Base-by-base conservation (phyloP, 2,113 vertebrate genomes). In the Coregonus clupeaformis region DNA sequence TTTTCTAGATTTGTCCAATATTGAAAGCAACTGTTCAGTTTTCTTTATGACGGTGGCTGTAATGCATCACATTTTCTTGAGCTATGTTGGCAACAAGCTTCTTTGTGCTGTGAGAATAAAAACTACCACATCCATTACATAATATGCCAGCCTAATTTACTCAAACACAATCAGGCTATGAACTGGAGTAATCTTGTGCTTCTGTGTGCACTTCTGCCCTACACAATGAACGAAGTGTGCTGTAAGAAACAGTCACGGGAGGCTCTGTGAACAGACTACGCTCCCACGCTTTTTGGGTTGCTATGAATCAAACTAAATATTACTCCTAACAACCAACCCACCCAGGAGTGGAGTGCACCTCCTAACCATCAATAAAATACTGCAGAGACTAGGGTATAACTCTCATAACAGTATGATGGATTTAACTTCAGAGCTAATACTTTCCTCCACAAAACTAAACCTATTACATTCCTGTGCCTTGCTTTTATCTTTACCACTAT, bases 301-400 rank as follows among this genome's bases (percentile, higher is more conserved):
- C 64, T 66, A 66, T 30, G 64, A 66, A 66, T 66, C 11, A 66
- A 66, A 30, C 64, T 27, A 66, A 66, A 66, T 66, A 66, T 66
- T 66, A 29, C 64, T 20, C 64, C 27, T 66, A 29, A 66, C 64
- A 66, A 66, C 64, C 64, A 66, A 30, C 29, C 16, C 25, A 30
- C 64, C 64, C 29, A 30, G 12, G 64, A 66, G 29, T 29, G 64
- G 24, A 16, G 22, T 63, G 22, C 60, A 63, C 25, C 60, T 63
- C 11, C 11, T 4, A 63, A 63, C 60, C 60, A 63, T 22, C 25
- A 63, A 63, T 25, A 63, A 63, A 24, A 18, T 4, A 27, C 29
- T 3, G 16, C 64, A 6, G 25, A 30, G 64, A 20, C 55, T 66
- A 27, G 24, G 18, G 27, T 66, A 27, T 24, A 30, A 29, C 25